Evolutionary conservation across 1,140 invertebrate species (phyloP), one percentile per base, ranked within the genome.

Genomic region (Bombus breviceps): DNA sequence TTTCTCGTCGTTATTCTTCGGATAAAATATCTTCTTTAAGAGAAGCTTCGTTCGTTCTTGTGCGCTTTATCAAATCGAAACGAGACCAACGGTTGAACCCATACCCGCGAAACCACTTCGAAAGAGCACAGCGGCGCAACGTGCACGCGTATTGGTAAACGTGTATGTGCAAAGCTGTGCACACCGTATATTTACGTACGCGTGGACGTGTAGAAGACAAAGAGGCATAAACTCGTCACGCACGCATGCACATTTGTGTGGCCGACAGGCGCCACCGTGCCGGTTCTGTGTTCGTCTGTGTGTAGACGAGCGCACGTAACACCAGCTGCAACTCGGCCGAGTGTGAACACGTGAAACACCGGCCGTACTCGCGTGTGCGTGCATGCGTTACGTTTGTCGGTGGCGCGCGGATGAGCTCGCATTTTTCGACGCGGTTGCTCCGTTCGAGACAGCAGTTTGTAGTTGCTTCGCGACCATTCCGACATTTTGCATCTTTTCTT

Each of bases 211-310:
- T 43, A 76, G 72, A 88, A 81, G 79, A 91, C 83, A 88, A 84
- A 88, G 86, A 91, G 84, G 83, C 74, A 86, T 75, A 86, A 87
- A 88, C 89, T 88, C 92, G 93, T 94, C 93, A 94, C 93, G 92
- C 93, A 93, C 92, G 91, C 93, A 88, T 92, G 93, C 92, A 93
- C 92, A 88, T 90, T 89, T 91, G 92, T 93, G 90, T 92, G 87
- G 91, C 86, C 91, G 92, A 91, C 92, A 94, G 93, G 94, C 94
- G 94, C 93, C 93, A 94, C 91, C 90, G 90, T 90, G 88, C 64
- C 82, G 76, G 15, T 64, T 83, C 77, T 80, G 71, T 86, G 39
- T 28, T 73, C 57, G 64, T 15, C 41, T 75, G 62, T 71, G 72
- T 28, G 72, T 41, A 78, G 62, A 64, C 59, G 18, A 69, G 34